Conservation (phyloP, 2,888 invertebrate species). For the Mesodorylaimus sp. region DNA sequence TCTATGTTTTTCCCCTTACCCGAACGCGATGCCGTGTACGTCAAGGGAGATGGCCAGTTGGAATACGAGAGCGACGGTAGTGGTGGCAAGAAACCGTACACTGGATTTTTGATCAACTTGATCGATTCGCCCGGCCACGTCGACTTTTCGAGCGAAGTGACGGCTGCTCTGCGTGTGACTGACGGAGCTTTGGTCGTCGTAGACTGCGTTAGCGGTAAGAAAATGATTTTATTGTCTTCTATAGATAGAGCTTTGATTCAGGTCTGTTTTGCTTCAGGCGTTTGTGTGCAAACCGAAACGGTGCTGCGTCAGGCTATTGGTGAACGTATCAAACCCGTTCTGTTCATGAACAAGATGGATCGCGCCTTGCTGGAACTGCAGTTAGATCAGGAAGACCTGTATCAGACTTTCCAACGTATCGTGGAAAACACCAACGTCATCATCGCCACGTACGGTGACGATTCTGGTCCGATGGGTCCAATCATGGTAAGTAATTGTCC, state of each 20-base stretch:
- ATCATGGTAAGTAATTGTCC: constrained; percentile 51
- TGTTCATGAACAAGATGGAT: constrained; percentile 99
- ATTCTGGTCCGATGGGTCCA: constrained; percentile 95
- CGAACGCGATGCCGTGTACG: constrained; percentile 80
- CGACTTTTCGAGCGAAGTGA: constrained; percentile 98
- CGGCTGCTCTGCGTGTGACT: constrained; percentile 96
- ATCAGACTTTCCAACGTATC: constrained; percentile 90
- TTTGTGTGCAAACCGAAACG: constrained; percentile 99
- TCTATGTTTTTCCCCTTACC: constrained; percentile 96
- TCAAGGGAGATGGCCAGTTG: constrained; percentile 70
- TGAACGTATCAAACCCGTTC: constrained; percentile 96
- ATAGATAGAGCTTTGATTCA: neutral
- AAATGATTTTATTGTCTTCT: constrained; percentile 3
- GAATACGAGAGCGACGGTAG: constrained; percentile 45
- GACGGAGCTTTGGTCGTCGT: constrained; percentile 99
- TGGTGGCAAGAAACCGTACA: constrained; percentile 15
- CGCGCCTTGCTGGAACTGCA: constrained; percentile 78
- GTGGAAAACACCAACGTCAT: constrained; percentile 99
- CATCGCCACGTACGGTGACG: constrained; percentile 94
- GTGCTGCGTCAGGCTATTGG: constrained; percentile 98
- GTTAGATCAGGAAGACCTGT: constrained; percentile 81
- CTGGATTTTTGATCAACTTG: constrained; percentile 97
- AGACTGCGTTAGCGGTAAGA: constrained; percentile 89
- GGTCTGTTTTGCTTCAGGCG: constrained; percentile 47
- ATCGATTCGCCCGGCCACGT: constrained; percentile 99